These are phyloP conservation scores for Tenthredo amoena DNA, from an alignment of 2,888 invertebrate genomes.

Conservation along the genomic window DNA sequence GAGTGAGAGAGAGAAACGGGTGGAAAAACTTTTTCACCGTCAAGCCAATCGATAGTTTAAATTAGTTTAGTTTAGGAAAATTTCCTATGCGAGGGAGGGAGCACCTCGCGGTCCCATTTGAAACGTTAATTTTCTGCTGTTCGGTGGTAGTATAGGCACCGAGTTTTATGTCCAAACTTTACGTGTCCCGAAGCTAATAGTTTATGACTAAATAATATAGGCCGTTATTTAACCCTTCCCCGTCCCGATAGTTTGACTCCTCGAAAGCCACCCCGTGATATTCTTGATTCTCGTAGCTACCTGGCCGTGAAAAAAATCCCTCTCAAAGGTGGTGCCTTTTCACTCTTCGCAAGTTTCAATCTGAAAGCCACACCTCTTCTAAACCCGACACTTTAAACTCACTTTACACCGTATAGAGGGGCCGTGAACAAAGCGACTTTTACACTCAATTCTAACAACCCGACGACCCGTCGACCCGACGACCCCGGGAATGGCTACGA, in stretches of 20 bases:
- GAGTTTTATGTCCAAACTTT: not conserved
- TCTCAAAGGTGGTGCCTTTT: not conserved
- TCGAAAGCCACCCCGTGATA: not conserved
- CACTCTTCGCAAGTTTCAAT: not conserved
- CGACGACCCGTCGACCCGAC: constrained; percentile 24
- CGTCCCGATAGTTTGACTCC: not conserved
- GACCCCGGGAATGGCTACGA: not conserved
- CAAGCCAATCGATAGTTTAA: constrained; percentile 41
- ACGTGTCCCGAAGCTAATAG: not conserved
- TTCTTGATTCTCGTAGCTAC: not conserved
- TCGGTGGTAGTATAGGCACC: not conserved
- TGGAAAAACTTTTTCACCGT: constrained; percentile 19
- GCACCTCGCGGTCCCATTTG: not conserved
- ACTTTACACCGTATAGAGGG: not conserved
- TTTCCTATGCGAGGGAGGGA: not conserved
- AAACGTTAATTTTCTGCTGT: constrained; percentile 28
- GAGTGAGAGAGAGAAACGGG: not conserved
- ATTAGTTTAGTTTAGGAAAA: constrained; percentile 45
- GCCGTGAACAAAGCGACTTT: constrained; percentile 37
- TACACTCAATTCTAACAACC: constrained; percentile 41
- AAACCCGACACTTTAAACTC: constrained; percentile 17
- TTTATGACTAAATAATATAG: not conserved
- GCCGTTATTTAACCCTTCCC: not conserved
- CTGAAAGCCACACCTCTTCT: not conserved
- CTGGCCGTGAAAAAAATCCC: not conserved